Base-by-base conservation (phyloP, 1,140 invertebrate species). In the Phthorimaea operculella region DNA sequence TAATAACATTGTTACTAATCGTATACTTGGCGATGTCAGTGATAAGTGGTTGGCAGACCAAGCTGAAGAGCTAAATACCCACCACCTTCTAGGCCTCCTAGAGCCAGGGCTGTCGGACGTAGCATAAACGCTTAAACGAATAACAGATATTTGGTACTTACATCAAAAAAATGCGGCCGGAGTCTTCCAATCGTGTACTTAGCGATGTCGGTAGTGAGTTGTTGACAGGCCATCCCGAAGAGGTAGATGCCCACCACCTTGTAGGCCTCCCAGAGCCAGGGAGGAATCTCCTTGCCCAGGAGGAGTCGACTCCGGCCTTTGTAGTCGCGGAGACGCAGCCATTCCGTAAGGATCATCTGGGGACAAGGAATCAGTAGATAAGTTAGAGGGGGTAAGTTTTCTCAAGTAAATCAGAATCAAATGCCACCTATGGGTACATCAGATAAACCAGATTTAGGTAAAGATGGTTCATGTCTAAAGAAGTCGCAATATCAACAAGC, bases 161-260 rank as follows among this genome's bases (percentile, higher is more conserved):
- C 88, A 63, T 88, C 87, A 60, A 96, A 90, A 83, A 98, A 99
- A 85, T 99, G 96, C 8, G 97, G 97, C 63, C 97, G 86, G 54
- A 98, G 84, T 50, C 96, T 88, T 21, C 97, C 97, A 58, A 98
- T 92, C 1, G 92, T 92, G 68, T 97, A 98, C 83, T 98, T 98
- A 17, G 92, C 94, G 63, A 97, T 90, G 70, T 98, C 95, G 4
- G 95, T 97, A 7, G 91, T 90, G 12, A 96, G 80, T 78, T 96
- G 93, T 49, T 92, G 93, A 58, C 91, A 90, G 1, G 90, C 91
- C n/a, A 92, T 92, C 0, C 95, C 96, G 78, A 96, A 97, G 33
- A 91, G 90, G 71, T 96, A 97, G 0, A 94, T 81, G 1, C 93
- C 92, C 9, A 95, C 80, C 58, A 91, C 89, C 56, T 88, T 88